Conservation (phyloP, 2,888 invertebrate species). For the Stenodera caucasica region DNA sequence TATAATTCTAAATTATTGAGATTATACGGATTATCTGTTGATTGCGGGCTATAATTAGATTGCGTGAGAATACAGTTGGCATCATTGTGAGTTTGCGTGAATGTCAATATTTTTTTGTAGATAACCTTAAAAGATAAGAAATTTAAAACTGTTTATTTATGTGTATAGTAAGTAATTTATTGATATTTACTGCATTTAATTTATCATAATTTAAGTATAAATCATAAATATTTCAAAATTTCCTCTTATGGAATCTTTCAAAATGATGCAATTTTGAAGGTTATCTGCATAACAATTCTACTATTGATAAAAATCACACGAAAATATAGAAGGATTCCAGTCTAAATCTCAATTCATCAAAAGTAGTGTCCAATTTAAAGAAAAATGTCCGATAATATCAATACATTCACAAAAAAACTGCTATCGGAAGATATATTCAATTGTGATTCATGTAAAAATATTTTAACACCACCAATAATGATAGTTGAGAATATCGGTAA, state of each 20-base stretch:
- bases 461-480: slow-evolving; percentile 45
- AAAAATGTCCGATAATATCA: slow-evolving; percentile 30
- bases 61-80: too few relatives aligned
- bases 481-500: slow-evolving; percentile 43
- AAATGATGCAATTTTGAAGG: background rate
- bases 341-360: background rate
- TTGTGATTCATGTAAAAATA: slow-evolving; percentile 41
- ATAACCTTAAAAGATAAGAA: background rate
- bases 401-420: slow-evolving; percentile 38
- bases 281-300: background rate
- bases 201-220: background rate
- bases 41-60: too few relatives aligned
- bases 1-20: too few relatives aligned
- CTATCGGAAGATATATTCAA: slow-evolving; percentile 36
- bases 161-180: background rate
- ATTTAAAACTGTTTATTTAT: background rate
- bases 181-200: background rate
- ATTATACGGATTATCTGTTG: too few relatives aligned
- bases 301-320: background rate
- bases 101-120: too few relatives aligned
- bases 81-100: too few relatives aligned
- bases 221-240: background rate
- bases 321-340: background rate
- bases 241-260: background rate
- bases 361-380: background rate